Base-by-base conservation (phyloP, 2,888 invertebrate species). In the Meiosimyza platycephala region DNA sequence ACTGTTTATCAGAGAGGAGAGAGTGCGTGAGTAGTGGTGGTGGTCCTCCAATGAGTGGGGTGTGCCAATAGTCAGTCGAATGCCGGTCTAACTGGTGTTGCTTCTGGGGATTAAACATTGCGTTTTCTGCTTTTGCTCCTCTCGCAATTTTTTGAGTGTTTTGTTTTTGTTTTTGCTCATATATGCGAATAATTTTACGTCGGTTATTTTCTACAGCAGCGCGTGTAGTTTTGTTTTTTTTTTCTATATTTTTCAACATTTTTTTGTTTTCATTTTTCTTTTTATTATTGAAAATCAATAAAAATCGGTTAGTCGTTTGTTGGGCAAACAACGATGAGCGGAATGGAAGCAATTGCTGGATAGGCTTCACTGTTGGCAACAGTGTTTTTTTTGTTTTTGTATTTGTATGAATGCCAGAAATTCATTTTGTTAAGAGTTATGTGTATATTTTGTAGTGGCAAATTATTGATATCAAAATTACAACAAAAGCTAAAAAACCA, bases 271-370 rank as follows among this genome's bases (percentile, higher is more conserved):
- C 71, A 74, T 57, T 73, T 63, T 65, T 60, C 54, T 70, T 75
- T 77, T 78, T 72, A 79, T 78, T 77, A 76, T 79, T 76, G 71
- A 75, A 80, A 79, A 80, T 80, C 81, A 79, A 80, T 80, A 78
- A 73, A 80, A 72, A 64, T 65, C 60, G 40, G 40, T 40, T 40
- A 40, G 40, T 40, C 40, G 40, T 9, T 9, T 40, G 9, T 40
- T 40, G 40, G 40, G 40, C 40, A 9, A 40, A 40, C 6, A 9
- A 40, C 1, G 40, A 40, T 9, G 9, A 40, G 9, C 40, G 40
- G 40, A 28, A 28, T 28, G 28, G 28, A 28, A 28, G 3, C 28
- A 28, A 28, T 28, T 28, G 40, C 9, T 40, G 9, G 9, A 9
- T 40, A 40, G 40, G 9, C 40, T 40, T 6, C 40, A 40, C 9